Evolutionary conservation across 2,113 vertebrate genomes (phyloP).

Genomic region (Macheiramphus alcinus): DNA sequence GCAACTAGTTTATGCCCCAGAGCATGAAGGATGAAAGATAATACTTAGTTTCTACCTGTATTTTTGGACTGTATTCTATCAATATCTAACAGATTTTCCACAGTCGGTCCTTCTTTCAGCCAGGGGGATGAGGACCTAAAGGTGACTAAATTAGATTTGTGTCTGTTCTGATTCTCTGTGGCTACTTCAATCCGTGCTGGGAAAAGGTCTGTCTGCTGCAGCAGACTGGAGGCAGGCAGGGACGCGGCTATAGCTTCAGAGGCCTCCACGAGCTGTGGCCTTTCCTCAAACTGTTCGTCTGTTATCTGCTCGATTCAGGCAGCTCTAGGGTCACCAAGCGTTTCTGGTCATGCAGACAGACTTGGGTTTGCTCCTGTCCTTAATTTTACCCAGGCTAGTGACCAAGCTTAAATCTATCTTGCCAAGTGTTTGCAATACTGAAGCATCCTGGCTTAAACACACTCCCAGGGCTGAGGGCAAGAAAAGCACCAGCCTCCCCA

Average conservation of each 20-base stretch:
- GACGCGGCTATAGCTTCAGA: neutral
- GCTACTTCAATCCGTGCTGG: neutral
- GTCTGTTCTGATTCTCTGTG: neutral
- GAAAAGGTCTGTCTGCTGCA: neutral
- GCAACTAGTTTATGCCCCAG: neutral
- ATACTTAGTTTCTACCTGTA: neutral
- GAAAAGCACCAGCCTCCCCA: neutral
- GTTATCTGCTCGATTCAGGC: neutral
- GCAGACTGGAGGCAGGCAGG: neutral
- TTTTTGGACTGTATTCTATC: neutral
- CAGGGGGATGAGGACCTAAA: neutral
- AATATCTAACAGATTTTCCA: neutral
- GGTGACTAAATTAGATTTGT: neutral
- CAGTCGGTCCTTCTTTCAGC: neutral
- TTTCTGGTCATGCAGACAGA: neutral
- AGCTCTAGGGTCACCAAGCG: neutral
- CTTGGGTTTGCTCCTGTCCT: neutral
- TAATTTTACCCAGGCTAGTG: neutral
- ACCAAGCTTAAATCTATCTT: neutral
- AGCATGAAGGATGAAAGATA: neutral
- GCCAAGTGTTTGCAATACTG: neutral
- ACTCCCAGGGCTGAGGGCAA: neutral
- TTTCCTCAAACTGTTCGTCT: neutral
- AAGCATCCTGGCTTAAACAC: neutral
- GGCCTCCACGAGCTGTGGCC: neutral